Base-by-base conservation (phyloP, 2,797 vertebrate genomes). In the Setipinna tenuifilis region DNA sequence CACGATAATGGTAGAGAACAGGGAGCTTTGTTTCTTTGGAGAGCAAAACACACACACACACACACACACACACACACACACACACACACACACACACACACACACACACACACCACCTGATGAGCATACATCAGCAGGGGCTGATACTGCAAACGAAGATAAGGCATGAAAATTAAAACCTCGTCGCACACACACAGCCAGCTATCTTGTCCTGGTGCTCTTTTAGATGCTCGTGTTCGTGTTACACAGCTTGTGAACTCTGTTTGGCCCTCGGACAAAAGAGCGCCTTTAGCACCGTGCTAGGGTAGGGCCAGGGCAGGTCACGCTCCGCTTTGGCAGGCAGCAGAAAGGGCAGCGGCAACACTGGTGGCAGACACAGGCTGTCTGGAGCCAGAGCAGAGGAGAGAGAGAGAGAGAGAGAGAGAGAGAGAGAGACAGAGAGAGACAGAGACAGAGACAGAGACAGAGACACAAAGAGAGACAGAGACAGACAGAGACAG, bases 351-450 rank as follows among this genome's bases (percentile, higher is more conserved):
- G 75, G 61, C 83, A 88, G 82, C 35, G 82, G 85, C 80, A 85
- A 62, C 86, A 85, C 82, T 83, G 86, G 82, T 84, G 19, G 14
- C 71, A 78, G 71, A 87, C 81, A 84, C 81, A 88, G 86, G 65
- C 85, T 85, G 75, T 59, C 75, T 88, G 86, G 54, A 81, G 84
- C 80, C 83, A 88, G 59, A 5, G 35, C 83, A 88, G 59, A 5
- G 35, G 5, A 41, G 35, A 41, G 2, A 41, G 35, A 41, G 5
- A 41, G 2, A 41, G 35, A 41, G 35, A 41, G 35, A 41, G 35
- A 85, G 41, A 86, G 14, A 83, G n/a, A 78, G 35, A 23, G 16
- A 61, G 61, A 81, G 82, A 59, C 46, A 17, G 80, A 82, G 80
- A 83, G 48, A 83, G 50, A 83, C 21, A 83, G 62, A 68, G 81